A percentile compares a stretch with the other conserved stretches of the same genome.
Conservation (phyloP, 2,113 vertebrate genomes). For the Urocolius indicus region DNA sequence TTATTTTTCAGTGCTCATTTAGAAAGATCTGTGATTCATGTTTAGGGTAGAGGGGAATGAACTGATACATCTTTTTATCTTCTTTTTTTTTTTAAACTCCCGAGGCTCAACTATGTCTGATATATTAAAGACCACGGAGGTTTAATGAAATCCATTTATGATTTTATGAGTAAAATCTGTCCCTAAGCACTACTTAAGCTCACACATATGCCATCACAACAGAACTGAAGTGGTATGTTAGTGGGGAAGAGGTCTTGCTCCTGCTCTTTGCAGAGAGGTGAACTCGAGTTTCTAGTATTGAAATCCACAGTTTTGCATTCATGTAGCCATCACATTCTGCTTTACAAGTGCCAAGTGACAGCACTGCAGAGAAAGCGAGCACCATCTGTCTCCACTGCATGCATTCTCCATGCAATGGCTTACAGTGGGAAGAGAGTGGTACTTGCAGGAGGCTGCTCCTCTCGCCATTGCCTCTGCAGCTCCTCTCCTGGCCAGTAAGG, state of each 20-base stretch:
- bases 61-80: background rate
- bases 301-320: background rate
- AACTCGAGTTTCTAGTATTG: background rate
- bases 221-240: background rate
- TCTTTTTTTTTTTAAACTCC: background rate
- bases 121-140: slow-evolving; percentile 23
- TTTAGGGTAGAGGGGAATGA: background rate
- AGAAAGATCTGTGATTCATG: background rate
- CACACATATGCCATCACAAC: background rate
- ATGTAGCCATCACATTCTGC: background rate
- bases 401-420: background rate
- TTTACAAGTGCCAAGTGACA: background rate
- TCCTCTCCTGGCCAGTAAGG: background rate
- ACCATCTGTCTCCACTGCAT: background rate
- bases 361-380: background rate
- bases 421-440: background rate
- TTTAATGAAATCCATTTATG: slow-evolving; percentile 65
- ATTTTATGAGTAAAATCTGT: slow-evolving; percentile 52
- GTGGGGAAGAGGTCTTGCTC: background rate
- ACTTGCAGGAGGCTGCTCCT: background rate
- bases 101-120: background rate
- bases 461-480: background rate
- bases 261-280: background rate
- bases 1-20: background rate
- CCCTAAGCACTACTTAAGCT: slow-evolving; percentile 27